Evolutionary conservation across 2,113 vertebrate species (phyloP).

Genomic region (Coturnix japonica): DNA sequence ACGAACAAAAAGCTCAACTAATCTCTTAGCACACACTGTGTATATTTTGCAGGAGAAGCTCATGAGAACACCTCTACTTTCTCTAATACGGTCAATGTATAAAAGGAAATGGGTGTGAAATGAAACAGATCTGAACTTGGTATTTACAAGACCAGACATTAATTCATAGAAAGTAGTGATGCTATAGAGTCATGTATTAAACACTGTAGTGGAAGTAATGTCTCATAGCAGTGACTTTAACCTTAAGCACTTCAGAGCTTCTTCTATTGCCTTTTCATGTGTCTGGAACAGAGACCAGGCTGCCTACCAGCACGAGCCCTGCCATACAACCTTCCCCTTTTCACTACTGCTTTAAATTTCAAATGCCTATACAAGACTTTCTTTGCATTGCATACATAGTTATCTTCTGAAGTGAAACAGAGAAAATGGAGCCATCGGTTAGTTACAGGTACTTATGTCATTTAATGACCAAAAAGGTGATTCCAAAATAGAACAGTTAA

Average conservation of each 20-base stretch:
- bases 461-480: neutral
- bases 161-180: neutral
- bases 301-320: neutral
- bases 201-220: neutral
- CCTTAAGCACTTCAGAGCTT: neutral
- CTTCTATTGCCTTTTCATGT: neutral
- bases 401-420: neutral
- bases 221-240: neutral
- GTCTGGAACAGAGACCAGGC: neutral
- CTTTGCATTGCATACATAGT: neutral
- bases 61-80: neutral
- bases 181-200: neutral
- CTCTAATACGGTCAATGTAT: neutral
- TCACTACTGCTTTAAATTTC: neutral
- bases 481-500: neutral
- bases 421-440: too few species aligned
- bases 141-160: neutral
- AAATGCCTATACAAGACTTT: neutral
- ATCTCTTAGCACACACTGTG: neutral
- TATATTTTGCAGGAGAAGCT: neutral
- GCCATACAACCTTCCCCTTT: neutral
- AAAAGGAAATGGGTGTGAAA: neutral
- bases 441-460: neutral
- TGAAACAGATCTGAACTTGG: neutral
- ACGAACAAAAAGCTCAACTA: neutral